Base-by-base conservation (phyloP, 2,888 invertebrate species). In the Amphimallon solstitiale region DNA sequence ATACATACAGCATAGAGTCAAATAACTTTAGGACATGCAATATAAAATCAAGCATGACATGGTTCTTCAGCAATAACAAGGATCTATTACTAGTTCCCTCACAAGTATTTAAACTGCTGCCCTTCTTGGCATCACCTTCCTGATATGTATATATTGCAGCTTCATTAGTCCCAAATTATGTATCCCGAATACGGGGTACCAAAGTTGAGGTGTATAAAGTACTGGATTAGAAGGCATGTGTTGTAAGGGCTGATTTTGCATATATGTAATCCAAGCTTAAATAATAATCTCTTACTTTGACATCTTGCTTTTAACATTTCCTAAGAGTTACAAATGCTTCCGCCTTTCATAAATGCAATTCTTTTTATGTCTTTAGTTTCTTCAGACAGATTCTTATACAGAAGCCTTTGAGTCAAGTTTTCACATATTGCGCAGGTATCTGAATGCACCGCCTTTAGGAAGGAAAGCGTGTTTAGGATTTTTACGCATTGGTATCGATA, bases 1-100 rank as follows among this genome's bases (percentile, higher is more conserved):
- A 48, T 15, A 48, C 10, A 17, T 48, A 48, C 6, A 19, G 15
- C 21, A 48, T 10, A 17, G 6, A 15, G 10, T 48, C 48, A 10
- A 48, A 48, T 48, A 48, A 48, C 48, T 48, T 15, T 17, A 48
- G 48, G 15, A 15, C 48, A 48, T 9, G 21, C 46, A 7, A 12
- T 45, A 45, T 9, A n/a, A 48, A 48, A 10, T 48, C 9, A 17
- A 48, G 17, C 49, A 49, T 23, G 19, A 49, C 23, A 4, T 49
- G 19, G 19, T 49, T 23, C 23, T 49, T 49, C 23, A 14, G 40
- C 40, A 40, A 40, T 40, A 14, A 2, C 14, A 19, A 23, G 23
- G 5, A 23, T 23, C 9, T 49, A 17, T 49, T 49, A 5, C 23
- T 5, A 5, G 23, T 23, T 23, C 23, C 23, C 23, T 23, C 23